Base-by-base conservation (phyloP, 2,888 invertebrate species). In the Tetragnatha montana region DNA sequence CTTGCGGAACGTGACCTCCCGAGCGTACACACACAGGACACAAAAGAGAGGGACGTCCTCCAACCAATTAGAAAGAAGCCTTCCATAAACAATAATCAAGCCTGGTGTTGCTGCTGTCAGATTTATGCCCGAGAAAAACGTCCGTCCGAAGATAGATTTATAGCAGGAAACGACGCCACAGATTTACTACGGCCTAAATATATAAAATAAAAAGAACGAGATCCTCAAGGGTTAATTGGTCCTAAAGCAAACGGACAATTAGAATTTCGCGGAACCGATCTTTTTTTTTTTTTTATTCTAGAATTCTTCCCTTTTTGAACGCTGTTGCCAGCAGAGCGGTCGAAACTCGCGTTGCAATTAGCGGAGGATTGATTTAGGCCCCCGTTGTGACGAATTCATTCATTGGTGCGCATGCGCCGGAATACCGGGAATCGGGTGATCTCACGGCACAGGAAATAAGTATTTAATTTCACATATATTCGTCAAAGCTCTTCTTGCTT, bases 331-430 rank as follows among this genome's bases (percentile, higher is more conserved):
- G n/a, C n/a, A 47, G 35, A 19, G 10, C 7, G 12, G 10, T 7
- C 49, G 6, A 14, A 51, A 74, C 21, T 80, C 73, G 76, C 81
- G n/a, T 60, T 49, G 82, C 69, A 76, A 78, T 82, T 81, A 88
- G 60, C 8, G 17, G n/a, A 35, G 19, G 82, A 78, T 82, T 88
- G 87, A 88, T 88, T 88, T 88, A 88, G 79, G 75, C 68, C 81
- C 82, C 87, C 87, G 81, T 71, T 88, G n/a, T 78, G 81, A 51
- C 69, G 71, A 81, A 87, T 87, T 87, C 81, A 87, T 87, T 87
- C 81, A 88, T 82, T 88, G 81, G 78, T 50, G 78, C 50, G 73
- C 60, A 81, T 76, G 69, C 47, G 82, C 81, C 73, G 69, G 49
- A 74, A 75, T 81, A 70, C 81, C 49, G 22, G 22, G 82, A 82